Evolutionary conservation across 2,113 vertebrate genomes (phyloP).

Genomic region (Gila orcuttii): DNA sequence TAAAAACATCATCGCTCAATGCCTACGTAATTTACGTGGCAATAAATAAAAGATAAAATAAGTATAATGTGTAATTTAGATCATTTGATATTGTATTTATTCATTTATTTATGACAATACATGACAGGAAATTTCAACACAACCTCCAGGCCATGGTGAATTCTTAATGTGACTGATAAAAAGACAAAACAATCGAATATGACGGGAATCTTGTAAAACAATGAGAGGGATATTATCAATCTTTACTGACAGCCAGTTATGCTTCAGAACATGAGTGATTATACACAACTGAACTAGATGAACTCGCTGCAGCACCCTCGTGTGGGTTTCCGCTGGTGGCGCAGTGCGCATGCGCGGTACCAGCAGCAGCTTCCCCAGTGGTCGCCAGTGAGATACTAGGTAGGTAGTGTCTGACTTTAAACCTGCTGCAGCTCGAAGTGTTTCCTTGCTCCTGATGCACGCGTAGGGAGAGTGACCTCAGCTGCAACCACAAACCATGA

Average conservation of each 20-base stretch:
- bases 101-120: not conserved
- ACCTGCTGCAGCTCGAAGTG: conserved; percentile 45
- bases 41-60: not conserved
- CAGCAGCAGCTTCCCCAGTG: conserved; percentile 48
- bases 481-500: conserved; percentile 32
- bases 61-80: not conserved
- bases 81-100: not conserved
- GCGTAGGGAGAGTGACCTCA: conserved; percentile 3
- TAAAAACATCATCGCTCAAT: not conserved
- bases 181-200: not conserved
- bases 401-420: conserved; percentile 53
- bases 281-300: not conserved
- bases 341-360: conserved; percentile 80
- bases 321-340: conserved; percentile 16
- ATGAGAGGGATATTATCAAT: not conserved
- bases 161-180: not conserved
- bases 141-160: not conserved
- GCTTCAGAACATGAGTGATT: not conserved
- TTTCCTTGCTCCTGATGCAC: conserved; percentile 51
- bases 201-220: not conserved
- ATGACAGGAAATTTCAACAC: not conserved
- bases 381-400: conserved; percentile 18
- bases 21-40: not conserved
- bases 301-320: conserved; percentile 3
- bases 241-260: not conserved